Evolutionary conservation across 2,888 invertebrate genomes (phyloP), one percentile per base, ranked within the genome.

Genomic region (Myathropa florea): DNA sequence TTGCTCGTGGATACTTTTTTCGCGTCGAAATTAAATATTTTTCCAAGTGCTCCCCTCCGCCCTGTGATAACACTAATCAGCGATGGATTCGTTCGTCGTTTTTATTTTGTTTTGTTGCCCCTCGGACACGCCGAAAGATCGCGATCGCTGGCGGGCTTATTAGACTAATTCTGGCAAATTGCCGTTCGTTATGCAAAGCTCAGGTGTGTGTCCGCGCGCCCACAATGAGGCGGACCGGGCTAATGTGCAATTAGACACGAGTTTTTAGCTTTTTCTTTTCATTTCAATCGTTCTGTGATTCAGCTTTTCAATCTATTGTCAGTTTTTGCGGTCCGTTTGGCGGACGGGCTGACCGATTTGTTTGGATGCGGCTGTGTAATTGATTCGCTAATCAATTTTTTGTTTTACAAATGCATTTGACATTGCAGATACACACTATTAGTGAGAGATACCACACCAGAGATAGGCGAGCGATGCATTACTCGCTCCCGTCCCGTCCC

Each of bases 91-190:
- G 57, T 23, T 57, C 24, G 10, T 23, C 23, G 2, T 57, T 24
- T 77, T 71, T 36, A 26, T 67, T 65, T 14, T 46, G 57, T 80
- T 61, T 67, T 53, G 53, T 59, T 64, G 10, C 65, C 26, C 24
- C 33, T 30, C 24, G 30, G 46, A 55, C 61, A 67, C 26, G 64
- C 46, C 30, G 71, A 39, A n/a, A 70, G 72, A 83, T 83, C 70
- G 28, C 36, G 75, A 86, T 86, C 86, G 24, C 60, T 12, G 26
- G 46, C 39, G 18, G 46, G 46, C 46, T 68, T 64, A 86, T 86
- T 86, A 78, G 33, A 71, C 86, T 78, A 86, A 78, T 86, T 86
- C 61, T 70, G 70, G 73, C 33, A 83, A 86, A 83, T 86, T 78
- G 78, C 57, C 61, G 57, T 86, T 86, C 65, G 78, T 83, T 82